Evolutionary conservation across 2,888 invertebrate species (phyloP).

Genomic region (Ligdia adustata): DNA sequence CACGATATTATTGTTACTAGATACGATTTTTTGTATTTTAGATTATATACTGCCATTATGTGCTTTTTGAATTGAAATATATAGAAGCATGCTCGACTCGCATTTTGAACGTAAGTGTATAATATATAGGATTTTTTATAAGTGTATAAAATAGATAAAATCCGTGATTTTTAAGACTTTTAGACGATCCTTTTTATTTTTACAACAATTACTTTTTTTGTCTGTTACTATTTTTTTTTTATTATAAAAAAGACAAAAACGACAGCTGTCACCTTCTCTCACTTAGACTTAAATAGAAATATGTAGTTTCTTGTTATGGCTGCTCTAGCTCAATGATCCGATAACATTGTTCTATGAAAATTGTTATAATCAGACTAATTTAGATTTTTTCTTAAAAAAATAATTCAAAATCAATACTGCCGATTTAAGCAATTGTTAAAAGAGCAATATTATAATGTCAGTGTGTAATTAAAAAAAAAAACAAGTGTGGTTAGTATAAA

Average conservation of each 20-base stretch:
- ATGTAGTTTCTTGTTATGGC: background rate
- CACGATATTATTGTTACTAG: conserved; percentile 7
- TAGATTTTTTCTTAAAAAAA: too few relatives aligned
- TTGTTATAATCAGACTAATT: too few relatives aligned
- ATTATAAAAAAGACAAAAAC: too few relatives aligned
- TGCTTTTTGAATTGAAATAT: conserved; percentile 18
- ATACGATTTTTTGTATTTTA: conserved; percentile 20
- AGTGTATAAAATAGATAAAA: conserved; percentile 15
- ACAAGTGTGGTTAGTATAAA: too few relatives aligned
- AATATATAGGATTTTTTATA: conserved; percentile 16
- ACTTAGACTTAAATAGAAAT: background rate
- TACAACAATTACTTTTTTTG: background rate
- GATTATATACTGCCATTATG: conserved; percentile 25
- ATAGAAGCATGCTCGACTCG: conserved; percentile 16
- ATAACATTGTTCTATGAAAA: too few relatives aligned
- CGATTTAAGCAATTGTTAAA: too few relatives aligned
- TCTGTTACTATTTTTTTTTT: too few relatives aligned
- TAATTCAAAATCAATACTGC: too few relatives aligned
- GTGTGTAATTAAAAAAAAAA: too few relatives aligned
- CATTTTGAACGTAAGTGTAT: conserved; percentile 8
- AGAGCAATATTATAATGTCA: too few relatives aligned
- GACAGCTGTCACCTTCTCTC: too few relatives aligned
- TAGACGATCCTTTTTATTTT: conserved; percentile 8
- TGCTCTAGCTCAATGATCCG: too few relatives aligned
- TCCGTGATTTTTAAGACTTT: conserved; percentile 23